Base-by-base conservation (phyloP, 2,888 invertebrate species). In the Phorcus lineatus region DNA sequence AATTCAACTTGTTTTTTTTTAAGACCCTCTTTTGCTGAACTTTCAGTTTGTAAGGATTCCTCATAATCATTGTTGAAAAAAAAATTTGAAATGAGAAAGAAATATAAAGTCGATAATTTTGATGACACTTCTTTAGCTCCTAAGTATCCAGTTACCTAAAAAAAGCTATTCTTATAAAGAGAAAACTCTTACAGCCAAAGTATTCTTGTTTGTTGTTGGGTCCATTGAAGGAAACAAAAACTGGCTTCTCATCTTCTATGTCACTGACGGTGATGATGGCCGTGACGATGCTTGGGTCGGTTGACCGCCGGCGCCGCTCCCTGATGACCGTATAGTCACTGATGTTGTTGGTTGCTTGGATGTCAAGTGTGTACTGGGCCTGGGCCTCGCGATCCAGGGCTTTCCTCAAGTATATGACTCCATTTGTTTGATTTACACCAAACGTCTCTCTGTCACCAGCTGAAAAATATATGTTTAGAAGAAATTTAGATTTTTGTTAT, bases 301-400 rank as follows among this genome's bases (percentile, higher is more conserved):
- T 74, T 6, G 87, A 85, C 9, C 88, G 82, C n/a, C 81, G 82
- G 7, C 83, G 77, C 2, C 87, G 81, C 31, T 78, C 78, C 3
- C 86, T 85, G 54, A 87, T 86, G 0, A 91, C 89, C 0, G 81
- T 84, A 81, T 90, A 89, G 77, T 90, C 88, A 19, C 85, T 84
- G 62, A 94, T 94, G 79, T 96, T 96, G 90, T 97, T 97, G 85
- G 96, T 96, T 0, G 97, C 97, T 91, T 96, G 95, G 75, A 98
- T 95, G 66, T 96, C 95, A 55, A 98, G 94, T 2, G 95, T 94
- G 91, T 97, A 98, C 16, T 95, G 95, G 62, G 96, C 95, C 79
- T 95, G 95, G 75, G 95, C 94, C 91, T 97, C 97, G 47, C 97
- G 94, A 90, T 98, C 98, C 86, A 98, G 95, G 2, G 96, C 95